Percentiles rank a stretch among this genome's conserved stretches.
phyloP scores from a whole-genome alignment of 2,113 vertebrate genomes.

The Otocyon megalotis region DNA sequence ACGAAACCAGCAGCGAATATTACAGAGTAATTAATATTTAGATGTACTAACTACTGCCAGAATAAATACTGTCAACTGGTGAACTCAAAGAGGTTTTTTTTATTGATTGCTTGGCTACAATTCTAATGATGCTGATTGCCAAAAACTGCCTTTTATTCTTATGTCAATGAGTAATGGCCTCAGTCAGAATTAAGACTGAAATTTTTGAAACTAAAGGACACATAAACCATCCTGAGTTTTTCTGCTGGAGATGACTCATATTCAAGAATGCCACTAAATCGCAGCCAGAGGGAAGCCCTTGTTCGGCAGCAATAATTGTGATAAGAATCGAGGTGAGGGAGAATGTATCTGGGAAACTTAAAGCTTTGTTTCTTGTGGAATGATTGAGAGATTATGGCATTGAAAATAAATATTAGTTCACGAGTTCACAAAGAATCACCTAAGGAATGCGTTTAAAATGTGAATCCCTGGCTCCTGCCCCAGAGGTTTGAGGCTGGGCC shows the following conservation, averaged over 20 bases:
- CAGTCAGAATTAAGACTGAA: background rate
- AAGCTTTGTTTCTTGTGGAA: conserved; percentile 12
- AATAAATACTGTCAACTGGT: conserved; percentile 69
- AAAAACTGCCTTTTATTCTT: conserved; percentile 10
- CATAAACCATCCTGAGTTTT: conserved; percentile 6
- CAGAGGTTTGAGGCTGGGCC: background rate
- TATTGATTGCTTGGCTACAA: background rate
- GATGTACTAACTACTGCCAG: conserved; percentile 59
- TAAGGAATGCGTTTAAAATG: conserved; percentile 50
- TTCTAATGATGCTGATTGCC: background rate
- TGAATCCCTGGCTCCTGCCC: background rate
- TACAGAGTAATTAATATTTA: conserved; percentile 79
- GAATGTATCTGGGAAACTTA: background rate
- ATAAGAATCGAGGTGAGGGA: background rate
- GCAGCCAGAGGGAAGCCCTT: background rate
- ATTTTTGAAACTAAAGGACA: background rate
- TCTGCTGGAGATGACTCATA: background rate
- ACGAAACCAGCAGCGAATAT: conserved; percentile 76
- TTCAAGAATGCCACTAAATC: conserved; percentile 14
- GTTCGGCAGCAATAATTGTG: background rate
- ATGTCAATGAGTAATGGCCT: background rate
- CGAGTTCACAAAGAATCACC: background rate
- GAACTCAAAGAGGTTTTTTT: conserved; percentile 45
- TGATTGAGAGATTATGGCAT: background rate
- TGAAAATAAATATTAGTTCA: conserved; percentile 9